Conservation (phyloP, 2,113 vertebrate species). For the Microcebus lehilahytsara region DNA sequence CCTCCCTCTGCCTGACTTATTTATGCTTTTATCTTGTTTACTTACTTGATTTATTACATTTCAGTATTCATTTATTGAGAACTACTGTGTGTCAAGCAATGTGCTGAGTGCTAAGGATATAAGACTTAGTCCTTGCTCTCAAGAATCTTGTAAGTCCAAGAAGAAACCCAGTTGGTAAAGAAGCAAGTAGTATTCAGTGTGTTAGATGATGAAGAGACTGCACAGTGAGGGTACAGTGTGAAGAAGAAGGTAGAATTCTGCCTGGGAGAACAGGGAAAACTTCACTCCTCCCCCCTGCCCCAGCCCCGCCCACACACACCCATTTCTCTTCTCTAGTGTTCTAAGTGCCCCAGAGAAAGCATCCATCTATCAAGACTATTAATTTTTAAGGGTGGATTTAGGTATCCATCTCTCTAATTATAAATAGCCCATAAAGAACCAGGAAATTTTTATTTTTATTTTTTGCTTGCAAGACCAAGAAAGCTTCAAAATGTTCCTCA, state of each 20-base stretch:
- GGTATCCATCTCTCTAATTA: neutral
- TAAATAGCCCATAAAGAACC: neutral
- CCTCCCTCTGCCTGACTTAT: neutral
- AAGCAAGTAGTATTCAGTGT: neutral
- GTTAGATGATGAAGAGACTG: neutral
- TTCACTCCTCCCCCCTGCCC: too few species aligned
- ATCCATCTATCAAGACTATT: neutral
- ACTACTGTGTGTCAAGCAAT: neutral
- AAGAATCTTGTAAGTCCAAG: neutral
- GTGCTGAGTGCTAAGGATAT: neutral
- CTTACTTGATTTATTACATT: neutral
- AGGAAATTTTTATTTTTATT: neutral
- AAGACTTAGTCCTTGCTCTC: neutral
- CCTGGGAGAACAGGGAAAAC: neutral
- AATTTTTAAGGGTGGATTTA: neutral
- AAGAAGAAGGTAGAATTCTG: neutral
- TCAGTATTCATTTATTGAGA: neutral
- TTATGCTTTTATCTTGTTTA: neutral
- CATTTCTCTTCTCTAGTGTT: neutral
- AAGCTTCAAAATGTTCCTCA: neutral
- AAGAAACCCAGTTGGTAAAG: neutral
- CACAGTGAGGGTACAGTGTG: neutral
- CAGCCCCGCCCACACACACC: too few species aligned
- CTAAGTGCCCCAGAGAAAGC: neutral
- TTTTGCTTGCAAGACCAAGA: neutral